These are phyloP conservation scores for Platorchestia sp. DNA, from an alignment of 1,140 invertebrate genomes.

Conservation along the genomic window DNA sequence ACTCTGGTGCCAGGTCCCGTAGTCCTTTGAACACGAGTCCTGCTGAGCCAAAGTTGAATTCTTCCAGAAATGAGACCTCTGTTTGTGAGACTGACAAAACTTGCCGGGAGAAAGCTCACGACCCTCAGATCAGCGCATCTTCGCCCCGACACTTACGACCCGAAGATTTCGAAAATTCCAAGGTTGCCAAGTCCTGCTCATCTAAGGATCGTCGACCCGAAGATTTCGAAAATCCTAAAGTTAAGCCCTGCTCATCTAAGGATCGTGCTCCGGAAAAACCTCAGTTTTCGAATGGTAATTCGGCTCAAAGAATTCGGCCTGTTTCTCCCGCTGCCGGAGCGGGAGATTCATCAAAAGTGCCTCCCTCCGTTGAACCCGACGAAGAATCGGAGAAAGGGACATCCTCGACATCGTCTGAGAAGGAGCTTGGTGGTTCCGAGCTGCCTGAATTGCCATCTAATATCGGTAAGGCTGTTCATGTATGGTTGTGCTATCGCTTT, in stretches of 20 bases:
- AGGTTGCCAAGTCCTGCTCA: neutral
- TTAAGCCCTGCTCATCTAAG: neutral
- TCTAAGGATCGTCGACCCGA: neutral
- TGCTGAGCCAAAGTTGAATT: neutral
- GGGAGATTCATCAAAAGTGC: neutral
- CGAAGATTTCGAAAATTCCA: neutral
- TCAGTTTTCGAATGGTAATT: neutral
- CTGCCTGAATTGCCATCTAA: slow-evolving; percentile 29
- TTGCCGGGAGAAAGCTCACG: neutral
- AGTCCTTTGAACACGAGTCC: neutral
- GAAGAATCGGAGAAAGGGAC: slow-evolving; percentile 49
- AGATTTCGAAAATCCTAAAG: neutral
- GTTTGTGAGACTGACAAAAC: neutral
- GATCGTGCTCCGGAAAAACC: neutral
- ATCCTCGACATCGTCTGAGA: slow-evolving; percentile 53
- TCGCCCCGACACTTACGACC: neutral
- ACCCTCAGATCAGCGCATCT: neutral
- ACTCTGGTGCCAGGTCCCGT: neutral
- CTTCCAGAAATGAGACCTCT: neutral
- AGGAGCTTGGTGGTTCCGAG: slow-evolving; percentile 25
- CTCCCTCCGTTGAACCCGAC: neutral
- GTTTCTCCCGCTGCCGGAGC: neutral
- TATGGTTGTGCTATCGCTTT: neutral
- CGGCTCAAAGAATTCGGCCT: neutral
- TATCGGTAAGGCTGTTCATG: slow-evolving; percentile 31